These are phyloP conservation scores for Cistogaster globosa DNA, from an alignment of 2,888 invertebrate species.

Conservation along the genomic window DNA sequence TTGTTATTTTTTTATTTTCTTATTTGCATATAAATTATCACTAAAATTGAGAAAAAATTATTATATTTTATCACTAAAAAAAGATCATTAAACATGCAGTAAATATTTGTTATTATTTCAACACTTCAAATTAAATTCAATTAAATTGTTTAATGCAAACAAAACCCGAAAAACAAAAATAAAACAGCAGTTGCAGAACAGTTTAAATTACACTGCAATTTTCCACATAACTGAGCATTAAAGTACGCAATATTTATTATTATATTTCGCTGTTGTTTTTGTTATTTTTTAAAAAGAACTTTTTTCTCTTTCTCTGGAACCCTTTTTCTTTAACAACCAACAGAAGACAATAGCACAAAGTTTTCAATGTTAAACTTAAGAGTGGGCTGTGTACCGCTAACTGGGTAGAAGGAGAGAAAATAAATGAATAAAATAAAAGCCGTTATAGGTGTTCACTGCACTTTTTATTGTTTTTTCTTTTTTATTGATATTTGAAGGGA, in stretches of 20 bases:
- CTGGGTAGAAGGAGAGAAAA: constrained; percentile 32
- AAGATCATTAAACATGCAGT: neutral
- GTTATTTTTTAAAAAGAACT: constrained; percentile 17
- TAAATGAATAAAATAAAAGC: constrained; percentile 42
- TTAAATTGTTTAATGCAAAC: constrained; percentile 38
- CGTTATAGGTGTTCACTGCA: constrained; percentile 67
- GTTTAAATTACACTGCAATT: constrained; percentile 65
- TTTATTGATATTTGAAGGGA: constrained; percentile 30
- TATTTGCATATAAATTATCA: constrained; percentile 5
- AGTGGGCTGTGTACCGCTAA: constrained; percentile 16
- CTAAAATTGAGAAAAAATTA: constrained; percentile 22
- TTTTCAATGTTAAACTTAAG: constrained; percentile 63
- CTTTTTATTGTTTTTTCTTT: constrained; percentile 36
- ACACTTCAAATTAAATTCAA: constrained; percentile 32
- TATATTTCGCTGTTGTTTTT: constrained; percentile 18
- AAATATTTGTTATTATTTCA: constrained; percentile 10
- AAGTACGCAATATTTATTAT: constrained; percentile 45
- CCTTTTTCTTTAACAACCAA: constrained; percentile 18
- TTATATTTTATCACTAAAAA: neutral
- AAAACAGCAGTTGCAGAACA: constrained; percentile 10
- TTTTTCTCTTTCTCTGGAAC: constrained; percentile 41
- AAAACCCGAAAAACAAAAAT: constrained; percentile 19
- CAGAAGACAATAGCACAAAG: constrained; percentile 33
- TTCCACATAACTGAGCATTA: constrained; percentile 64
- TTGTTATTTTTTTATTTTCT: neutral